Base-by-base conservation (phyloP, 2,113 vertebrate species). In the Meriones unguiculatus region DNA sequence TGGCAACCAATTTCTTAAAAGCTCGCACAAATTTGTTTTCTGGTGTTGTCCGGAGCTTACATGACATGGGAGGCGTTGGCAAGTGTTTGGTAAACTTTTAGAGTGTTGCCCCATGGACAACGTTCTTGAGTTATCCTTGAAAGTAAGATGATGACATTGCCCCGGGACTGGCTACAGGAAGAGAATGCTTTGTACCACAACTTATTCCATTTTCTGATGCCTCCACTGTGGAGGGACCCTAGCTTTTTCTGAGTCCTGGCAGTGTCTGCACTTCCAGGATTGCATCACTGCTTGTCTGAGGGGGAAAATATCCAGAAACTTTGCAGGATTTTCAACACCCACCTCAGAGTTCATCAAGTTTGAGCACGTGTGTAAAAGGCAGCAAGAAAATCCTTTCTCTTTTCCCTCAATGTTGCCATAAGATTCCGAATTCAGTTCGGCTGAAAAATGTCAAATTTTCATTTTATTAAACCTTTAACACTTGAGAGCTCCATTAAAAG, bases 391-490 rank as follows among this genome's bases (percentile, higher is more conserved):
- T 77, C 22, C 57, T 93, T 72, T 93, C 46, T 92, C 41, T 97
- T 77, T 30, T 85, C 32, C n/a, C 17, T 90, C 64, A 92, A 41
- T 82, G 52, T 76, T 95, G 32, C 73, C 80, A 14, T 67, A 95
- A 96, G 70, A 14, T 96, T 96, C 72, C 92, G 90, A 93, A 87
- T 87, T 94, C 72, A 89, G 38, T 94, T 94, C 67, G 75, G 38
- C 77, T 97, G 86, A 96, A 73, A 84, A 95, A 97, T 52, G 80
- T 96, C 67, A 87, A 64, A 82, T 87, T 96, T 96, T 95, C 86
- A 95, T 87, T 96, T 97, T 77, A 91, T 95, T 98, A 90, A 93
- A 95, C 90, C 54, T 95, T 95, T 69, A 94, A 77, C 5, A 94
- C 52, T 88, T 93, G 30, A 73, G 89, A 92, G 86, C 54, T 85